A percentile compares a stretch with the other conserved stretches of the same genome.
Conservation (phyloP, 2,888 invertebrate species). For the Adela reaumurella region DNA sequence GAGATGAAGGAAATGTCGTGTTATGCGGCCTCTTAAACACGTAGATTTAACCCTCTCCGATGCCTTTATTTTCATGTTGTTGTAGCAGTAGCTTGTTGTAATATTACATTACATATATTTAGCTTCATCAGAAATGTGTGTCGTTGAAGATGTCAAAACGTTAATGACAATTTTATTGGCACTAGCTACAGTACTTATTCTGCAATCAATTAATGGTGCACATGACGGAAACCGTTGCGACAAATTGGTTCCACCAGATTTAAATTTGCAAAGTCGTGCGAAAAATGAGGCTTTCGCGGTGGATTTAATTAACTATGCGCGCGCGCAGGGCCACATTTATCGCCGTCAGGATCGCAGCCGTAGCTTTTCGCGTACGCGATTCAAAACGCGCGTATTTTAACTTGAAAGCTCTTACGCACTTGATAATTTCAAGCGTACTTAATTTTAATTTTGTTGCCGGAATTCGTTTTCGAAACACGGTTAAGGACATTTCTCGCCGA, state of each 20-base stretch:
- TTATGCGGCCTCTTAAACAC: no score
- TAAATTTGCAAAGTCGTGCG: not conserved
- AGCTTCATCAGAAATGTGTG: no score
- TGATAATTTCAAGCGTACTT: not conserved
- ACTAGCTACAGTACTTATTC: no score
- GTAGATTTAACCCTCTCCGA: no score
- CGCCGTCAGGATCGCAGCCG: not conserved
- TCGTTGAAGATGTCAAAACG: no score
- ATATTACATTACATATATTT: no score
- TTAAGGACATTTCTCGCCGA: not conserved
- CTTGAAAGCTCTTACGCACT: not conserved
- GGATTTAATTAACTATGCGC: not conserved
- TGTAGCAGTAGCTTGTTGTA: no score
- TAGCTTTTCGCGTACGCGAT: not conserved
- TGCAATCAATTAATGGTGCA: no score
- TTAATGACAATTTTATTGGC: no score
- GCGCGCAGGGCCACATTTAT: not conserved
- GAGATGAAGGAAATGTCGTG: no score
- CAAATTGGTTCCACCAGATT: not conserved
- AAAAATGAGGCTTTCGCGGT: not conserved
- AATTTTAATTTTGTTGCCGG: not conserved
- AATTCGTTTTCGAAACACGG: not conserved
- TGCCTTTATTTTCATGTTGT: no score
- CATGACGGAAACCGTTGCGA: no score
- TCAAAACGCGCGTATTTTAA: not conserved